These are phyloP conservation scores for Drosophila neoperkinsi DNA, from an alignment of 2,888 invertebrate genomes.

Conservation along the genomic window DNA sequence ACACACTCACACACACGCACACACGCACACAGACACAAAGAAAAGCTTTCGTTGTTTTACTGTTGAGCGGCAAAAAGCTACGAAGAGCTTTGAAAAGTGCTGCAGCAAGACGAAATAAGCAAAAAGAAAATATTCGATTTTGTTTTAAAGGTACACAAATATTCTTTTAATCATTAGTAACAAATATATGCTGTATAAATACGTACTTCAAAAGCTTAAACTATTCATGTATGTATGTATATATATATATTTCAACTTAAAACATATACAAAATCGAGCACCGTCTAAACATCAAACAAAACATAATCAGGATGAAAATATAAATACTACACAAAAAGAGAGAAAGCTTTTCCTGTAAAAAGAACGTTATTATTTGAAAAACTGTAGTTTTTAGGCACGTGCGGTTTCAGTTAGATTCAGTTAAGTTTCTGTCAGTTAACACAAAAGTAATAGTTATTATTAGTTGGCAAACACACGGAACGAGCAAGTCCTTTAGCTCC, in stretches of 20 bases:
- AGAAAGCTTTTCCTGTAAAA: constrained; percentile 47
- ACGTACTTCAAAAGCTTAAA: constrained; percentile 70
- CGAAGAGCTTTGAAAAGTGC: constrained; percentile 28
- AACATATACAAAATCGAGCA: constrained; percentile 76
- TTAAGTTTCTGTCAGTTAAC: constrained; percentile 60
- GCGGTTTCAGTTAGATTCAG: constrained; percentile 63
- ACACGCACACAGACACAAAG: constrained; percentile 13
- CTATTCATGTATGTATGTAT: constrained; percentile 60
- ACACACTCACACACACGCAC: constrained; percentile 7
- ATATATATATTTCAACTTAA: constrained; percentile 62
- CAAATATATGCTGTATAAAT: constrained; percentile 78
- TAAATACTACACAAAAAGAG: constrained; percentile 34
- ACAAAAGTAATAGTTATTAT: constrained; percentile 69
- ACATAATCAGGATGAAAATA: constrained; percentile 32
- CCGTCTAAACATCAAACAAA: constrained; percentile 58
- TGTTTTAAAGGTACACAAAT: constrained; percentile 56
- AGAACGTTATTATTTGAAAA: constrained; percentile 16
- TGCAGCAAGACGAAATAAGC: background rate
- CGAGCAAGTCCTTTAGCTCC: constrained; percentile 15
- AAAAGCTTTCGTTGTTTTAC: constrained; percentile 38
- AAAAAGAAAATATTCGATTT: constrained; percentile 12
- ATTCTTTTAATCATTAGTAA: constrained; percentile 72
- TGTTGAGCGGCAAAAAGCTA: constrained; percentile 42
- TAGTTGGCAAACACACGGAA: constrained; percentile 71
- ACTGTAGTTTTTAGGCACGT: constrained; percentile 47